phyloP scores from a whole-genome alignment of 2,888 invertebrate genomes.

The Drosophila kokeensis region DNA sequence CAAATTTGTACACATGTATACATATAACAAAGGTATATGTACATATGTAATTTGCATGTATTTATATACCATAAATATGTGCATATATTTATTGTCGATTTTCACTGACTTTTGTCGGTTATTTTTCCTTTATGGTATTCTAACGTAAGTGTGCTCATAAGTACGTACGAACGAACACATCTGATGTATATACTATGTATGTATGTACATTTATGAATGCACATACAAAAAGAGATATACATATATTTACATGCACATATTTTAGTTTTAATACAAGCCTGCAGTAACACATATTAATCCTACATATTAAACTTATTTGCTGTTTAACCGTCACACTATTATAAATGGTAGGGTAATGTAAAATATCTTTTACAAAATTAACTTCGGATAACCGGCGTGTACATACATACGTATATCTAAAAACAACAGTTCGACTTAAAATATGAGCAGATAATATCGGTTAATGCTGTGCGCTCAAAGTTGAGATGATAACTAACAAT shows the following conservation, averaged over 20 bases:
- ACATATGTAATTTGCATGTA: neutral
- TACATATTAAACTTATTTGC: neutral
- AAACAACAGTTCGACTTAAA: constrained; percentile 1
- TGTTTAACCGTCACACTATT: neutral
- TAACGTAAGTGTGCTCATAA: neutral
- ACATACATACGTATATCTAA: constrained; percentile 1
- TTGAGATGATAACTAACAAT: neutral
- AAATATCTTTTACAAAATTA: neutral
- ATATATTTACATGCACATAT: neutral
- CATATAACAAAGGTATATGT: neutral
- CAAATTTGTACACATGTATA: neutral
- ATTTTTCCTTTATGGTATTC: neutral
- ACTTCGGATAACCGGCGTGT: neutral
- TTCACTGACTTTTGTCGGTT: neutral
- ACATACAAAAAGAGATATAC: neutral
- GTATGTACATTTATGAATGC: neutral
- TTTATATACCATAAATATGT: neutral
- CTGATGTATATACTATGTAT: neutral
- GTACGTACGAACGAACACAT: neutral
- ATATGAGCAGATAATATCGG: neutral
- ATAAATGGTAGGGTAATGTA: neutral
- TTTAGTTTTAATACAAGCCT: neutral
- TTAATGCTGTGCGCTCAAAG: neutral
- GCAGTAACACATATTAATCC: neutral
- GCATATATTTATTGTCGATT: neutral